Percentiles rank a stretch among this genome's conserved stretches.
phyloP scores from a whole-genome alignment of 1,140 invertebrate species.

The Drosophila pruinosa region DNA sequence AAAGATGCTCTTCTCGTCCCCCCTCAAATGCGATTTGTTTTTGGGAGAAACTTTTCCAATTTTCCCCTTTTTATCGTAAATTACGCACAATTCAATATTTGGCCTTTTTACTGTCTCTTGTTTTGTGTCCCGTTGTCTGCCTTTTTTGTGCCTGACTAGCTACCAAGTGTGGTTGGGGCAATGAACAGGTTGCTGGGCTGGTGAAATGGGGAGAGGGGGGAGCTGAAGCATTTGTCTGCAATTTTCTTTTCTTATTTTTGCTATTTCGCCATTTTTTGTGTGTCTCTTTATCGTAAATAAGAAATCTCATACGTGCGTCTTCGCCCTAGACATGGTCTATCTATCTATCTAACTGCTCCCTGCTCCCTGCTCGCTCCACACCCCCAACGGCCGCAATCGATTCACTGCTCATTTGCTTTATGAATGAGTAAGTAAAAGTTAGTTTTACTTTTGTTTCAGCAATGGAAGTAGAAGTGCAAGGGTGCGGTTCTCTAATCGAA shows the following conservation, averaged over 20 bases:
- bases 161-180: constrained; percentile 28
- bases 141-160: constrained; percentile 76
- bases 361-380: background rate
- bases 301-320: constrained; percentile 80
- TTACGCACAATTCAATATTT: constrained; percentile 82
- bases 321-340: constrained; percentile 17
- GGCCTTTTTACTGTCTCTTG: constrained; percentile 72
- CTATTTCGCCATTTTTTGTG: constrained; percentile 73
- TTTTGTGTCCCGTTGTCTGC: constrained; percentile 66
- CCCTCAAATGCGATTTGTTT: constrained; percentile 30
- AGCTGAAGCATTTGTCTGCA: constrained; percentile 22
- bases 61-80: constrained; percentile 82
- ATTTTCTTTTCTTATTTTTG: constrained; percentile 55
- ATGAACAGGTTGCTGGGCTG: background rate
- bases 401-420: constrained; percentile 51
- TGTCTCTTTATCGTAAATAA: constrained; percentile 81
- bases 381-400: background rate
- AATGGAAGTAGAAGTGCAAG: background rate
- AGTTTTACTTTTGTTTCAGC: constrained; percentile 59
- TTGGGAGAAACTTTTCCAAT: constrained; percentile 76
- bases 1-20: constrained; percentile 19
- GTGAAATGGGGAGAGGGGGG: background rate
- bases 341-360: background rate
- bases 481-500: constrained; percentile 57
- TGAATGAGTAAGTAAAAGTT: constrained; percentile 69